Base-by-base conservation (phyloP, 2,797 vertebrate genomes). In the Acanthurus leucopareius region DNA sequence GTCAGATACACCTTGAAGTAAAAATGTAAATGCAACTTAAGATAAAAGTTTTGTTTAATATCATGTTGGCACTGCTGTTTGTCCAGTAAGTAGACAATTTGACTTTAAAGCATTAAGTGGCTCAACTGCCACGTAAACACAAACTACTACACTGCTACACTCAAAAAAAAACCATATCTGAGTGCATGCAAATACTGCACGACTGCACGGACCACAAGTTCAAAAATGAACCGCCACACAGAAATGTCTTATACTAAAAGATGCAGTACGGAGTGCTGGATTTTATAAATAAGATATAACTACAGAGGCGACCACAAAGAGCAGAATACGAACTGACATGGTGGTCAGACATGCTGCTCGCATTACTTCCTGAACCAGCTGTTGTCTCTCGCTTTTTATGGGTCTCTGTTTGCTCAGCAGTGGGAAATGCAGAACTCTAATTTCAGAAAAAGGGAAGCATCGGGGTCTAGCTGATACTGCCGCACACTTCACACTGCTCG, bases 371-470 rank as follows among this genome's bases (percentile, higher is more conserved):
- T 89, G 82, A 77, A 56, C 17, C 19, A 64, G 84, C 54, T 35
- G 48, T 51, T 77, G 52, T 57, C 25, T 64, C 73, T 66, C 7
- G 38, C 32, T 61, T 49, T 64, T 13, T 68, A 48, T 73, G 20
- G 45, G 6, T 64, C 6, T 84, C 53, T 79, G 57, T 85, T 56
- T 86, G 38, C 59, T 89, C 64, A 76, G 82, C 85, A 85, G 48
- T 58, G 69, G 84, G 82, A 89, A 93, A 93, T 88, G 85, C 51
- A 68, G 91, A 94, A 94, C 88, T 90, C 75, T 84, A 85, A 85
- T 84, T 91, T 88, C 25, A 93, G 80, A 93, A 92, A 47, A 93
- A 93, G 89, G 90, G 93, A 93, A 94, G 86, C 0, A 65, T 59
- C 54, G 63, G 86, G 57, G 85, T 87, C 72, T 86, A 69, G 42